Evolutionary conservation across 2,888 invertebrate genomes (phyloP).

Genomic region (Diaperis boleti): DNA sequence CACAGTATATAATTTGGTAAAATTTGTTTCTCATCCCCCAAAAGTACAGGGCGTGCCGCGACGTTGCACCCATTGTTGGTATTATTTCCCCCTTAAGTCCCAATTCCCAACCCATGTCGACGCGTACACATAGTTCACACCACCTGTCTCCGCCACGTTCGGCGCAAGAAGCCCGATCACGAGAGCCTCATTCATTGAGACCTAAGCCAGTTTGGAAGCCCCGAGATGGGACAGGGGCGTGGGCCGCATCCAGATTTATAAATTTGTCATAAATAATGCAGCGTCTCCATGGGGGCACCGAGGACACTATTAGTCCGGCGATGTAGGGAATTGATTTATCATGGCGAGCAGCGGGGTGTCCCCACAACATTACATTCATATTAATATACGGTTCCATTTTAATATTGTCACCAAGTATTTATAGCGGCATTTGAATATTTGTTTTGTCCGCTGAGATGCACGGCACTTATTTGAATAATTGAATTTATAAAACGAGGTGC

Average conservation of each 20-base stretch:
- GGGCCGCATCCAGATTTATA: constrained; percentile 61
- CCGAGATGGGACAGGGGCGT: constrained; percentile 52
- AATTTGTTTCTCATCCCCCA: too few species aligned
- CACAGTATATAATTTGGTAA: too few species aligned
- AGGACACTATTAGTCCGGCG: constrained; percentile 66
- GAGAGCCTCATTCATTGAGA: constrained; percentile 6
- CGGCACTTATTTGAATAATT: constrained; percentile 61
- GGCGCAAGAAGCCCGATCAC: background rate
- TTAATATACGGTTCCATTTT: constrained; percentile 66
- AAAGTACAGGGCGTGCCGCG: too few species aligned
- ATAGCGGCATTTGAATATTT: constrained; percentile 65
- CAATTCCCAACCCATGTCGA: too few species aligned
- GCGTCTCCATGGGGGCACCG: constrained; percentile 60
- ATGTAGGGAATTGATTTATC: constrained; percentile 67
- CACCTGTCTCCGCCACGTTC: constrained; percentile 18
- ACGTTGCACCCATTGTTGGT: too few species aligned
- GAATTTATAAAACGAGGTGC: constrained; percentile 63
- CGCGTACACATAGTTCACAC: too few species aligned
- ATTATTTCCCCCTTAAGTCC: too few species aligned
- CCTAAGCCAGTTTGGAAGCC: constrained; percentile 14
- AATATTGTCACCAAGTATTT: constrained; percentile 68
- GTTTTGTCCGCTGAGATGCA: constrained; percentile 59
- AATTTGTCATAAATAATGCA: constrained; percentile 67
- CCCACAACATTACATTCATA: constrained; percentile 64
- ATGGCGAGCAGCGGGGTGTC: constrained; percentile 62